Evolutionary conservation across 2,797 vertebrate species (phyloP).

Genomic region (Ceryle rudis): DNA sequence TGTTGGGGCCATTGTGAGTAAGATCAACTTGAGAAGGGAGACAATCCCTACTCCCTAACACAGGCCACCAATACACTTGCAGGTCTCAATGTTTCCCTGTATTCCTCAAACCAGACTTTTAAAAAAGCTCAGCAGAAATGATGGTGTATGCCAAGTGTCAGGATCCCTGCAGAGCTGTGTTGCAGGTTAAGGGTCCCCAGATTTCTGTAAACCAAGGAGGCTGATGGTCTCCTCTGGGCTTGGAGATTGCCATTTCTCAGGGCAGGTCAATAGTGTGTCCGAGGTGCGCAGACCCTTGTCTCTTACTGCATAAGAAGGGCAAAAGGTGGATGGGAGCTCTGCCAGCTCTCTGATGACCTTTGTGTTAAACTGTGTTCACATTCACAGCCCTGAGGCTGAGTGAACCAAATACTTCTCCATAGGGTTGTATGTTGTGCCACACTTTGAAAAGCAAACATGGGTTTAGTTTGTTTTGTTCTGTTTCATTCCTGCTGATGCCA

Average conservation of each 20-base stretch:
- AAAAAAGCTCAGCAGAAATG: background rate
- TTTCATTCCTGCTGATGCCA: background rate
- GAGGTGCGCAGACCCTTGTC: background rate
- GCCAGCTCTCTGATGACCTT: constrained; percentile 37
- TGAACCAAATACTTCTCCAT: constrained; percentile 43
- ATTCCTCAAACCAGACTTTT: background rate
- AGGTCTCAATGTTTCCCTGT: no score
- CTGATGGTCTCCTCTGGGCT: accelerated
- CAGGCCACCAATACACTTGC: background rate
- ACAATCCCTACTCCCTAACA: background rate
- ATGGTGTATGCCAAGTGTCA: no score
- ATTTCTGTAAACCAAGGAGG: no score
- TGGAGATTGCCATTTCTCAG: background rate
- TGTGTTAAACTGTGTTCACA: constrained; percentile 43
- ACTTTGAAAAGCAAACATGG: background rate
- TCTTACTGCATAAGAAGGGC: background rate
- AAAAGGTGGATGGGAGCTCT: background rate
- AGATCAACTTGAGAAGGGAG: background rate
- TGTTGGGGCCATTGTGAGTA: accelerated
- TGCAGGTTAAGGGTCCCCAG: background rate
- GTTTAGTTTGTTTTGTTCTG: background rate
- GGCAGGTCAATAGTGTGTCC: background rate
- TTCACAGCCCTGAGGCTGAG: constrained; percentile 44
- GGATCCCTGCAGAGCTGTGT: background rate
- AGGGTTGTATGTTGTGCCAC: constrained; percentile 26